These are phyloP conservation scores for Busseola fusca DNA, from an alignment of 2,888 invertebrate genomes.

Conservation along the genomic window DNA sequence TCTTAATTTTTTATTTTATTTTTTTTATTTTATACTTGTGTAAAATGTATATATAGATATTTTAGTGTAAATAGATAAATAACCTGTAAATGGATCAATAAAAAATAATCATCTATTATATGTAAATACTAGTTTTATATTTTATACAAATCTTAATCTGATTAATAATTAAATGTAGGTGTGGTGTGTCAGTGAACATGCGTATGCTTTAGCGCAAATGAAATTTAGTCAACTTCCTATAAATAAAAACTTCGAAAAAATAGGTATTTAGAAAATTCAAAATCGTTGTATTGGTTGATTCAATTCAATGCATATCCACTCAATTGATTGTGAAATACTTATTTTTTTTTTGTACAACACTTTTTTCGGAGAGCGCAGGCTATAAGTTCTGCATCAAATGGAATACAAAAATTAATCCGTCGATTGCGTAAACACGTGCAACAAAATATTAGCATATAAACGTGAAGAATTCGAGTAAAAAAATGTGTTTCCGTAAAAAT, in stretches of 20 bases:
- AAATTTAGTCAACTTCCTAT: not conserved
- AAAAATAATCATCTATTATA: too few relatives aligned
- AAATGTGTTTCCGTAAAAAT: constrained; percentile 42
- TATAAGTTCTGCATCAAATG: not conserved
- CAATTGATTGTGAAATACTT: not conserved
- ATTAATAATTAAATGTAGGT: too few relatives aligned
- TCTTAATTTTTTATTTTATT: too few relatives aligned
- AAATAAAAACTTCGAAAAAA: not conserved
- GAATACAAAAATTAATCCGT: not conserved
- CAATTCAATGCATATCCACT: not conserved
- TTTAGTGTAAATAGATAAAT: too few relatives aligned
- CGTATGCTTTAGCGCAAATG: too few relatives aligned
- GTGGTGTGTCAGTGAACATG: too few relatives aligned
- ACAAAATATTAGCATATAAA: constrained; percentile 46
- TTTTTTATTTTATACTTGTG: too few relatives aligned
- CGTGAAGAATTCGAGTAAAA: constrained; percentile 15
- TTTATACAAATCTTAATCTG: too few relatives aligned
- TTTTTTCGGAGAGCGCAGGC: not conserved
- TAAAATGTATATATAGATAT: too few relatives aligned
- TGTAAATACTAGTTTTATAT: too few relatives aligned
- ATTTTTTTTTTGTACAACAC: not conserved
- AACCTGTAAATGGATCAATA: too few relatives aligned
- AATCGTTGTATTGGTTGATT: not conserved
- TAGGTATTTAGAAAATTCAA: not conserved
- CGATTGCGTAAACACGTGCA: constrained; percentile 35